Percentiles rank a stretch among this genome's conserved stretches.
phyloP scores from a whole-genome alignment of 2,888 invertebrate genomes.

The Drosophila borealis region DNA sequence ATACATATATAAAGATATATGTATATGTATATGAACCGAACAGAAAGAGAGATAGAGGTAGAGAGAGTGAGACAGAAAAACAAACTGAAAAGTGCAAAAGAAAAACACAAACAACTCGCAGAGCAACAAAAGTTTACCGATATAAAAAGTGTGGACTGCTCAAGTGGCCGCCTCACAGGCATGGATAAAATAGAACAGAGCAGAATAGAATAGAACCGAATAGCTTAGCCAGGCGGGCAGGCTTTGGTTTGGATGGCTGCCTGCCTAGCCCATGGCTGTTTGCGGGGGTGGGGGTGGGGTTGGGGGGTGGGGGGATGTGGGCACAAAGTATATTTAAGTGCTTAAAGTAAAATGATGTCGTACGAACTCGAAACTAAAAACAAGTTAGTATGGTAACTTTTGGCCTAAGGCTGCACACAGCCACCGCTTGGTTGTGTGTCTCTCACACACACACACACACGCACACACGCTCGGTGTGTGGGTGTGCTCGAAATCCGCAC shows the following conservation, averaged over 20 bases:
- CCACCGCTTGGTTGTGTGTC: conserved; percentile 2
- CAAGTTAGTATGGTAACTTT: conserved; percentile 81
- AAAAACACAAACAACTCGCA: conserved; percentile 79
- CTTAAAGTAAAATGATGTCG: conserved; percentile 84
- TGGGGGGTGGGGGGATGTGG: conserved; percentile 35
- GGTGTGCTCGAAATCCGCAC: conserved; percentile 69
- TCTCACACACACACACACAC: neutral
- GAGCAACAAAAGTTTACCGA: conserved; percentile 80
- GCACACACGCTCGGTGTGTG: conserved; percentile 24
- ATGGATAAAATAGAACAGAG: conserved; percentile 67
- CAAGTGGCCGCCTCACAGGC: conserved; percentile 68
- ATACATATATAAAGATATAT: conserved; percentile 19
- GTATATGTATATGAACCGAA: conserved; percentile 8
- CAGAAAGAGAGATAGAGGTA: neutral
- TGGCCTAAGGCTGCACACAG: conserved; percentile 71
- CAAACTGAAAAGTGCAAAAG: conserved; percentile 80
- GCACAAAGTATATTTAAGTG: conserved; percentile 82
- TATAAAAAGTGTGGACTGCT: conserved; percentile 78
- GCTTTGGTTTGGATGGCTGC: conserved; percentile 8
- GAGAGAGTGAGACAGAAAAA: conserved; percentile 44
- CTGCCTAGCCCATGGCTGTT: conserved; percentile 45
- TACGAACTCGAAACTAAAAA: conserved; percentile 82
- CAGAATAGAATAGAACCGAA: conserved; percentile 37
- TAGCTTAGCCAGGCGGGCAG: conserved; percentile 54
- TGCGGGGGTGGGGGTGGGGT: conserved; percentile 42